phyloP scores from a whole-genome alignment of 1,140 invertebrate genomes.

The Drosophila pruinosa region DNA sequence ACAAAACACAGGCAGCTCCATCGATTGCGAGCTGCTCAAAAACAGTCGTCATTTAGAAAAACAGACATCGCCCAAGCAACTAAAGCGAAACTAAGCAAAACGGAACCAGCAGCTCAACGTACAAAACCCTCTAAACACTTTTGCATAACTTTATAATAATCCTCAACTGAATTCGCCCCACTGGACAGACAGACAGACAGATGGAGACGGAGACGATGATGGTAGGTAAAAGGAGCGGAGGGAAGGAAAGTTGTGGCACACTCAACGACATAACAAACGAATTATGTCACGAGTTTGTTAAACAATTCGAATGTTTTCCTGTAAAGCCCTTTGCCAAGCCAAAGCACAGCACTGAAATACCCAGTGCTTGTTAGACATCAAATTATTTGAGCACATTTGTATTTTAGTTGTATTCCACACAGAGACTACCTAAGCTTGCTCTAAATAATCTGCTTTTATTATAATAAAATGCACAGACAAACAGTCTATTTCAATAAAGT shows the following conservation, averaged over 20 bases:
- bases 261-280: constrained; percentile 48
- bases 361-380: neutral
- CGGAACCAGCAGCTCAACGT: constrained; percentile 3
- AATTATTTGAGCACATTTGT: no score
- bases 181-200: constrained; percentile 16
- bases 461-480: no score
- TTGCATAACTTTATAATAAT: constrained; percentile 51
- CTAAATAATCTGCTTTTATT: no score
- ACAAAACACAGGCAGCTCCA: neutral
- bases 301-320: constrained; percentile 56
- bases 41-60: constrained; percentile 7
- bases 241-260: neutral
- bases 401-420: no score
- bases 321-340: constrained; percentile 13
- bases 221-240: neutral
- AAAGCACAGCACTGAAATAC: constrained; percentile 8
- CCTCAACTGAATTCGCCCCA: constrained; percentile 32
- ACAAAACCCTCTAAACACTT: constrained; percentile 35
- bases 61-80: constrained; percentile 2
- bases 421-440: no score
- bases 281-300: constrained; percentile 63
- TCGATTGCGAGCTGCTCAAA: neutral
- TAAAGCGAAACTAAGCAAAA: neutral
- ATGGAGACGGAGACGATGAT: no score
- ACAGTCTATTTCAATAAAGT: no score